Evolutionary conservation across 2,888 invertebrate species (phyloP), one percentile per base, ranked within the genome.

Genomic region (Ecdyonurus torrentis): DNA sequence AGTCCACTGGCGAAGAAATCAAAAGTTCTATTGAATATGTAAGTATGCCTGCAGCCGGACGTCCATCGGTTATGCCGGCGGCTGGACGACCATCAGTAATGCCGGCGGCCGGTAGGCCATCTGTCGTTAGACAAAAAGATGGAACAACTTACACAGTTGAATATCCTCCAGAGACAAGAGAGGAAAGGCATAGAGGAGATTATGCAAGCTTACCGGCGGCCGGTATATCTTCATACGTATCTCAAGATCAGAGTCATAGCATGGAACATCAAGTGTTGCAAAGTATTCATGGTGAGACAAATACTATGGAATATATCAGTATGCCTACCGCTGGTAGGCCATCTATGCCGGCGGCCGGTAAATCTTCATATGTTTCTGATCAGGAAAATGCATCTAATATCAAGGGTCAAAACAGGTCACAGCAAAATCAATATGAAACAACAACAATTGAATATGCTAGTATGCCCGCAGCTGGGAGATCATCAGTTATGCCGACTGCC

Each of bases 281-380:
- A n/a, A n/a, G n/a, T n/a, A n/a, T n/a, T n/a, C n/a, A n/a, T 50
- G 50, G 7, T 18, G 10, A 10, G 18, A 50, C 18, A 10, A 18
- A 18, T 10, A 22, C n/a, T 20, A 20, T 5, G n/a, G 55, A 20
- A 55, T 55, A 55, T 22, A 20, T 20, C 3, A 22, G n/a, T 7
- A 55, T 55, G 55, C 55, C 55, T 10, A 55, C 55, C 20, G 55
- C 55, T 55, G 55, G 55, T n/a, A 55, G n/a, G 20, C 55, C 55
- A 55, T 55, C 55, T 10, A n/a, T 55, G 55, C 5, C 55, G 5
- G 5, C 55, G 3, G n/a, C n/a, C n/a, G n/a, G n/a, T n/a, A n/a
- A n/a, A n/a, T n/a, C n/a, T n/a, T n/a, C n/a, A n/a, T n/a, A n/a
- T n/a, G n/a, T n/a, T n/a, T n/a, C n/a, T n/a, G n/a, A n/a, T n/a